Percentiles rank a stretch among this genome's conserved stretches.
These are phyloP conservation scores for Mesembrinibis cayennensis DNA, from an alignment of 2,113 vertebrate genomes.

Conservation along the genomic window DNA sequence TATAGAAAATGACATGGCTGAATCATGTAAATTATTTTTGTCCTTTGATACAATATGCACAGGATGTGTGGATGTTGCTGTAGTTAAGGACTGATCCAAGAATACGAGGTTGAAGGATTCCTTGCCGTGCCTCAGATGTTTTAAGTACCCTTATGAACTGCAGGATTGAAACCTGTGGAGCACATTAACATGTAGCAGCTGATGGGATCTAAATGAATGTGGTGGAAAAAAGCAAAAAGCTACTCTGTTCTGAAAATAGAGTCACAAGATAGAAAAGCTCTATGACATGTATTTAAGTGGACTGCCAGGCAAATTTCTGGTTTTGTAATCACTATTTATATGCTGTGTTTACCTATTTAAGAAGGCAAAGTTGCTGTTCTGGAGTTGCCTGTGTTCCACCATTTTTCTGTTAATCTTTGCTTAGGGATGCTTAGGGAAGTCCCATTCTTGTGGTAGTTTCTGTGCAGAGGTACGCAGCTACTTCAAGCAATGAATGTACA, in stretches of 20 bases:
- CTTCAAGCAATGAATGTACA: not conserved
- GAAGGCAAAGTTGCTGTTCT: not conserved
- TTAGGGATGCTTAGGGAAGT: not conserved
- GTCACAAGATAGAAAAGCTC: not conserved
- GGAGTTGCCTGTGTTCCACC: not conserved
- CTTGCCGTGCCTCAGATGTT: not conserved
- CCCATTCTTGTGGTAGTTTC: not conserved
- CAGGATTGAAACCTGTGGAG: not conserved
- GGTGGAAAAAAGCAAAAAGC: not conserved
- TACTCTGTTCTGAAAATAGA: not conserved
- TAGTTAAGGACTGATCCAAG: not conserved
- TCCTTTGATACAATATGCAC: not conserved
- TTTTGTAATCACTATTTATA: not conserved
- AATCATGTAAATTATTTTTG: not conserved
- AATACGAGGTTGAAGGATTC: not conserved
- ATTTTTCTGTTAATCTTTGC: not conserved
- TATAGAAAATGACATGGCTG: not conserved
- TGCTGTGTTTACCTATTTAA: not conserved
- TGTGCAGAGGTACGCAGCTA: not conserved
- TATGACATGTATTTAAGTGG: not conserved
- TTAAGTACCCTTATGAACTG: not conserved
- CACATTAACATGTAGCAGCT: not conserved
- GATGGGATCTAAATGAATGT: not conserved
- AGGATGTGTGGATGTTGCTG: not conserved
- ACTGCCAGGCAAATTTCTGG: not conserved